phyloP scores from a whole-genome alignment of 1,140 invertebrate genomes.

The Tetragonula clypearis region DNA sequence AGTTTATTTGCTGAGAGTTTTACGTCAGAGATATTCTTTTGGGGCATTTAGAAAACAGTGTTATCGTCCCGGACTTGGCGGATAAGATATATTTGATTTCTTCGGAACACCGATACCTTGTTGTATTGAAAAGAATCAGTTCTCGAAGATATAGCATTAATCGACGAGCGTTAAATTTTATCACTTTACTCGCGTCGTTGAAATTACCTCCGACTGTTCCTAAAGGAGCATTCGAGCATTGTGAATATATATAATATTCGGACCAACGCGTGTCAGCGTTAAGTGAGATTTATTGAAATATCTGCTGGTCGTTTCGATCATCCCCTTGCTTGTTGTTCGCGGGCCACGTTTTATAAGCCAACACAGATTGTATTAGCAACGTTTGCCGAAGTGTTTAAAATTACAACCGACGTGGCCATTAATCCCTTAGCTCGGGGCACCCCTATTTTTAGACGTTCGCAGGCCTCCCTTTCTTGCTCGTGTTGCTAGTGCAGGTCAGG shows the following conservation, averaged over 20 bases:
- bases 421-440: conserved; percentile 54
- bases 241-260: not conserved
- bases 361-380: conserved; percentile 55
- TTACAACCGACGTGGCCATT: conserved; percentile 57
- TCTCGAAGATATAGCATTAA: not conserved
- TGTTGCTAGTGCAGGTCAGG: conserved; percentile 62
- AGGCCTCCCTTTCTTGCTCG: conserved; percentile 25
- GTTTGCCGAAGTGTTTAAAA: conserved; percentile 62
- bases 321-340: conserved; percentile 18
- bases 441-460: conserved; percentile 60
- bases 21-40: not conserved
- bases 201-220: not conserved
- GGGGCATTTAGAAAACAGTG: not conserved
- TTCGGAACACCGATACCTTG: too few species aligned
- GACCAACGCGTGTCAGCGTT: not conserved
- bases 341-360: conserved; percentile 43
- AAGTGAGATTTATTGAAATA: conserved; percentile 44
- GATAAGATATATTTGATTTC: not conserved
- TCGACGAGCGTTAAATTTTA: not conserved
- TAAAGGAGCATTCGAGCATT: not conserved
- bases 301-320: conserved; percentile 42
- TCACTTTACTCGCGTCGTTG: not conserved
- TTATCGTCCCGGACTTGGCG: not conserved
- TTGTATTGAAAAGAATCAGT: not conserved
- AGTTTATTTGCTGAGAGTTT: not conserved